Percentiles rank a stretch among this genome's conserved stretches.
Conservation (phyloP, 1,140 invertebrate species). For the Cyclargus thomasi region DNA sequence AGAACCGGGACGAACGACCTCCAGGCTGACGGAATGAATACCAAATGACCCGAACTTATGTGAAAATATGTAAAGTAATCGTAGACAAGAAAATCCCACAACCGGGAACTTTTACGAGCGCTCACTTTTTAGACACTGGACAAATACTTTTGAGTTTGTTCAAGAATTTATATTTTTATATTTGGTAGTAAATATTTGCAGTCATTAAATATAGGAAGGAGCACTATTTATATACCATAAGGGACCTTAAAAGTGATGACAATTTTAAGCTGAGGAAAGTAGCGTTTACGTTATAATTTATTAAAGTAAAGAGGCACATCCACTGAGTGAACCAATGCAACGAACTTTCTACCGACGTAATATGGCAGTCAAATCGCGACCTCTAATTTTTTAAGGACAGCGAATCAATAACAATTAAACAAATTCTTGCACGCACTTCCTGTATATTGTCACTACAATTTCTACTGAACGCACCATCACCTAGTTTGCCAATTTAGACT, state of each 20-base stretch:
- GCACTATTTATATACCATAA: too few species aligned
- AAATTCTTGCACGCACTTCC: slow-evolving; percentile 65
- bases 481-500: too few species aligned
- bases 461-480: neutral
- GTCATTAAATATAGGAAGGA: too few species aligned
- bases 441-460: slow-evolving; percentile 28
- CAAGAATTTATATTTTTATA: too few species aligned
- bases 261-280: too few species aligned
- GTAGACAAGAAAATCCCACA: slow-evolving; percentile 8
- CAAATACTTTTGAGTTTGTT: neutral
- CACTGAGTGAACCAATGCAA: neutral
- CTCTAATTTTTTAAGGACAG: slow-evolving; percentile 10
- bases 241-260: too few species aligned
- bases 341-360: neutral
- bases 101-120: neutral
- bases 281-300: neutral
- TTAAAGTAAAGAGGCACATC: neutral
- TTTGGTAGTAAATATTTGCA: too few species aligned
- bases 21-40: slow-evolving; percentile 57
- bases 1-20: slow-evolving; percentile 72
- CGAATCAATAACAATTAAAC: slow-evolving; percentile 30
- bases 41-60: slow-evolving; percentile 48
- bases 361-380: slow-evolving; percentile 9
- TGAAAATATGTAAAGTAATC: slow-evolving; percentile 20
- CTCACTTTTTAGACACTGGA: neutral